Evolutionary conservation across 2,797 vertebrate genomes (phyloP).

Genomic region (Pyrocephalus nanus): DNA sequence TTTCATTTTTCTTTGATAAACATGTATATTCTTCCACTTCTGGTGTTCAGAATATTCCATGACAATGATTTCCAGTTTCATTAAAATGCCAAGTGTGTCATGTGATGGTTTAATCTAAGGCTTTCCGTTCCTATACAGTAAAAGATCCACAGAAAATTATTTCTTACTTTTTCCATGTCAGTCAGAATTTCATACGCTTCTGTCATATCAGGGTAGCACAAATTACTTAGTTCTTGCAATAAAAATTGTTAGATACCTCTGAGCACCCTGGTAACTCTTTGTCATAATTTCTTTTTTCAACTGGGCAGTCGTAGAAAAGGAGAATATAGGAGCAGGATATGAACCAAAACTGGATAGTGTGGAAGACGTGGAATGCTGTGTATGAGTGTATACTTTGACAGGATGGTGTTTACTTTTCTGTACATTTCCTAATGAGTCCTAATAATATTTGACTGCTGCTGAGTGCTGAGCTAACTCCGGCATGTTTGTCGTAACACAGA

Average conservation of each 20-base stretch:
- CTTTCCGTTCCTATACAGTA: not conserved
- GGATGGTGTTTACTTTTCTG: not conserved
- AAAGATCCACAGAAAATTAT: not conserved
- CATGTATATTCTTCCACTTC: not conserved
- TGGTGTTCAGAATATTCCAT: not conserved
- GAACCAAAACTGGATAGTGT: not conserved
- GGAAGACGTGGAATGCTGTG: not conserved
- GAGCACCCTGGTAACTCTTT: not conserved
- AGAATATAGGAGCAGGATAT: rapidly evolving
- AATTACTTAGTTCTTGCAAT: not conserved
- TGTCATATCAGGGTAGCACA: not conserved
- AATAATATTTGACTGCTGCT: not conserved
- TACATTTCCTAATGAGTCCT: not conserved
- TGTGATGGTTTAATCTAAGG: not conserved
- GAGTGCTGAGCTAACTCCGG: not conserved
- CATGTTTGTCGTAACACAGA: not conserved
- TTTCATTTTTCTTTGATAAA: not conserved
- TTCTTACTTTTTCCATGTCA: not conserved
- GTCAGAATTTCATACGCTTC: not conserved
- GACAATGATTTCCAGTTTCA: not conserved
- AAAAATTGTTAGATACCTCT: not conserved
- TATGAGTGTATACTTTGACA: not conserved
- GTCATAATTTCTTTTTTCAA: not conserved
- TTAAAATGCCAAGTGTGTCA: not conserved
- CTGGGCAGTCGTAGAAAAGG: not conserved